phyloP scores from a whole-genome alignment of 1,140 invertebrate genomes.

The Stratiolaelaps scimitus region DNA sequence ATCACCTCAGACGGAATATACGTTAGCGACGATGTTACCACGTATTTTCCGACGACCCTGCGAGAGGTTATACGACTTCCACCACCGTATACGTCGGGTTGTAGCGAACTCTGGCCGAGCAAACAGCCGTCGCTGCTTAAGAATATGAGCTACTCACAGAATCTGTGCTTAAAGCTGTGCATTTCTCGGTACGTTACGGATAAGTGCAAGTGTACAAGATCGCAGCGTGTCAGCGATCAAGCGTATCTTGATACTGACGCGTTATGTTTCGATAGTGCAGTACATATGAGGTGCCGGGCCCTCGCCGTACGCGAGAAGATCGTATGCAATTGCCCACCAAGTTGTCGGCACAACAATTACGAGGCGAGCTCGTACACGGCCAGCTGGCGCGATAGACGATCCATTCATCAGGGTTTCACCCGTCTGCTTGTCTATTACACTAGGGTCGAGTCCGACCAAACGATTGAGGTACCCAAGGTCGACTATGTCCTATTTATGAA shows the following conservation, averaged over 20 bases:
- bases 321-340: too few species aligned
- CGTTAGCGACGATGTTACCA: not conserved
- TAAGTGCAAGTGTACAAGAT: not conserved
- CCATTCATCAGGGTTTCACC: not conserved
- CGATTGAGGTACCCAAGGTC: not conserved
- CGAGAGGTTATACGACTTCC: not conserved
- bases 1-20: not conserved
- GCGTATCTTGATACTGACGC: not conserved
- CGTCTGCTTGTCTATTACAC: not conserved
- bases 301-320: not conserved
- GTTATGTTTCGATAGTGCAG: not conserved
- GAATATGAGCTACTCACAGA: not conserved
- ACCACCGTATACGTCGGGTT: not conserved
- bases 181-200: not conserved
- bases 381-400: too few species aligned
- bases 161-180: not conserved
- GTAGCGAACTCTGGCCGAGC: not conserved
- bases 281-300: not conserved
- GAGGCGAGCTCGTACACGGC: too few species aligned
- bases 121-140: not conserved
- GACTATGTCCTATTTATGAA: not conserved
- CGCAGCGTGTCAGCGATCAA: not conserved
- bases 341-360: too few species aligned
- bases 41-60: not conserved
- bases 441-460: not conserved